Percentiles rank a stretch among this genome's conserved stretches.
Evolutionary conservation across 1,140 invertebrate species (phyloP).

Genomic region (Drosophila ambigua): DNA sequence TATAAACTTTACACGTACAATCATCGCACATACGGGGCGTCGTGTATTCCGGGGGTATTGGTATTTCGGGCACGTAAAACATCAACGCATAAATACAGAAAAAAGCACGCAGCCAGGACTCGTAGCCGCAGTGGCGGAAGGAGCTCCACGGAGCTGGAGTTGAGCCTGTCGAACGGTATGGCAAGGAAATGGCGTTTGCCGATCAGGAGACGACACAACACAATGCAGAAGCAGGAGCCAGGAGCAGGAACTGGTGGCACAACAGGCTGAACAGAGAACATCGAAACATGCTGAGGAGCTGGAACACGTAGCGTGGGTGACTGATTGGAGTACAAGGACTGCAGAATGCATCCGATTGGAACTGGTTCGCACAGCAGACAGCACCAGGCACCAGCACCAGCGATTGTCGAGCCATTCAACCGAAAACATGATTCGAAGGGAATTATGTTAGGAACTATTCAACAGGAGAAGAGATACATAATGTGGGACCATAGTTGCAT

Average conservation of each 20-base stretch:
- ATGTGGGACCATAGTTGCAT: no score
- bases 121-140: slow-evolving; percentile 25
- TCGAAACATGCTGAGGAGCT: slow-evolving; percentile 23
- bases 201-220: slow-evolving; percentile 46
- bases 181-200: slow-evolving; percentile 40
- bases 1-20: slow-evolving; percentile 66
- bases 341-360: slow-evolving; percentile 45
- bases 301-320: slow-evolving; percentile 45
- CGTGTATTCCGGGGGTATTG: slow-evolving; percentile 23
- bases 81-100: slow-evolving; percentile 78
- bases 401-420: slow-evolving; percentile 9
- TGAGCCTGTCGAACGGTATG: slow-evolving; percentile 19
- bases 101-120: slow-evolving; percentile 35
- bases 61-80: slow-evolving; percentile 76
- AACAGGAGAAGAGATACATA: slow-evolving; percentile 6
- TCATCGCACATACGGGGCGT: slow-evolving; percentile 38
- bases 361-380: slow-evolving; percentile 12
- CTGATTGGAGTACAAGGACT: slow-evolving; percentile 46
- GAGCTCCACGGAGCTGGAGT: slow-evolving; percentile 10
- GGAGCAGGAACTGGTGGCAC: no score
- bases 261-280: not conserved
- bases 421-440: no score
- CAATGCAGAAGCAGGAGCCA: no score
- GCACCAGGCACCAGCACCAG: not conserved
- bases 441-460: slow-evolving; percentile 8